These are phyloP conservation scores for Charina bottae DNA, from an alignment of 2,113 vertebrate species.

Conservation along the genomic window DNA sequence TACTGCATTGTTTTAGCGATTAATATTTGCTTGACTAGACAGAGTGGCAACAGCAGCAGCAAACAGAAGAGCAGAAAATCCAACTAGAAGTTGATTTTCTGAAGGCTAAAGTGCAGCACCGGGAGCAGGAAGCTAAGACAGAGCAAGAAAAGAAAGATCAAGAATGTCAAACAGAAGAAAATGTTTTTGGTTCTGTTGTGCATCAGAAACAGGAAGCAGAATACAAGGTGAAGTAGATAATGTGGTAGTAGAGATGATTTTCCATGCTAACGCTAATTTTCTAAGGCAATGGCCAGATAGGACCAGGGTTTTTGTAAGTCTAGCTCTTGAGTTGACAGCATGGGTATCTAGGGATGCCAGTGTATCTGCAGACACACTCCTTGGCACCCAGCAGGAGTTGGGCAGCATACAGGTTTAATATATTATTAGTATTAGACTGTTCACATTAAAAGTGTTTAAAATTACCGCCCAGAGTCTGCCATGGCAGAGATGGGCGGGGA, in stretches of 20 bases:
- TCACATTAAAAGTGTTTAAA: not conserved
- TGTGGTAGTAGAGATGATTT: not conserved
- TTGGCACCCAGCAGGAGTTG: not conserved
- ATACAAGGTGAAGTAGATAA: slow-evolving; percentile 50
- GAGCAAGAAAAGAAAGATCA: slow-evolving; percentile 44
- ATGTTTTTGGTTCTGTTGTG: not conserved
- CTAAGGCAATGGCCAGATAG: not conserved
- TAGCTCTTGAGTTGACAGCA: not conserved
- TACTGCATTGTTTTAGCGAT: too few relatives aligned
- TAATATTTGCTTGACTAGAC: slow-evolving; percentile 73
- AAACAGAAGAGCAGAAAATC: slow-evolving; percentile 83
- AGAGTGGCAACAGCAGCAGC: slow-evolving; percentile 80
- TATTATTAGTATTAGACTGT: not conserved
- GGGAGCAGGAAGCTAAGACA: slow-evolving; percentile 70
- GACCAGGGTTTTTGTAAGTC: not conserved
- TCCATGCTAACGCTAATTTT: not conserved
- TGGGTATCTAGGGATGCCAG: not conserved
- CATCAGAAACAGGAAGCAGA: slow-evolving; percentile 31
- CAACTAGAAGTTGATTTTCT: slow-evolving; percentile 79
- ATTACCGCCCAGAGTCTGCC: too few relatives aligned
- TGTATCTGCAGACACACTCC: not conserved
- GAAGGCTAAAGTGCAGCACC: slow-evolving; percentile 63
- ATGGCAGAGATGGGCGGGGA: too few relatives aligned
- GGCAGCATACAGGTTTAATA: not conserved
- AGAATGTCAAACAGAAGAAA: slow-evolving; percentile 18